Evolutionary conservation across 1,140 invertebrate genomes (phyloP).

Genomic region (Odontomachus brunneus): DNA sequence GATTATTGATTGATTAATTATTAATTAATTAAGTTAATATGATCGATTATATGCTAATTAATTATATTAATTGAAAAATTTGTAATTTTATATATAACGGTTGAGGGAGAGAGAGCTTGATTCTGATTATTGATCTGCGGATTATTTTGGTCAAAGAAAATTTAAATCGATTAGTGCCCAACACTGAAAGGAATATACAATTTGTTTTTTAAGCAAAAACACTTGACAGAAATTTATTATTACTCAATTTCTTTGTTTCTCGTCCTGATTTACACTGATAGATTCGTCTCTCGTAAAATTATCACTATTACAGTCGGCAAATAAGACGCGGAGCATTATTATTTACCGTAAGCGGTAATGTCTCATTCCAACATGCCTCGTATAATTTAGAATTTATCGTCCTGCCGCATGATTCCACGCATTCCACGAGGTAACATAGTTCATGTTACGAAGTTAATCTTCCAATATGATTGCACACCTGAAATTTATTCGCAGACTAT

Average conservation of each 20-base stretch:
- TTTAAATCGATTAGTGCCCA: too few species aligned
- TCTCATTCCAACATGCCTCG: neutral
- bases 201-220: neutral
- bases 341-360: constrained; percentile 22
- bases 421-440: constrained; percentile 33
- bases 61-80: too few species aligned
- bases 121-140: too few species aligned
- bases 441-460: constrained; percentile 32
- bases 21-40: too few species aligned
- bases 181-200: too few species aligned
- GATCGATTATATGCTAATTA: too few species aligned
- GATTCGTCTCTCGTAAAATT: neutral
- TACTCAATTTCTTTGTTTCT: neutral
- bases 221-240: neutral
- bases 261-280: neutral
- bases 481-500: constrained; percentile 19
- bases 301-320: neutral
- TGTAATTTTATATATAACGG: too few species aligned
- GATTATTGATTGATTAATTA: too few species aligned
- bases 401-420: neutral
- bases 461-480: constrained; percentile 16
- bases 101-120: too few species aligned
- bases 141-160: too few species aligned
- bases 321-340: neutral
- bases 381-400: constrained; percentile 37